phyloP scores from a whole-genome alignment of 1,140 invertebrate species.

The Hyles euphorbiae region DNA sequence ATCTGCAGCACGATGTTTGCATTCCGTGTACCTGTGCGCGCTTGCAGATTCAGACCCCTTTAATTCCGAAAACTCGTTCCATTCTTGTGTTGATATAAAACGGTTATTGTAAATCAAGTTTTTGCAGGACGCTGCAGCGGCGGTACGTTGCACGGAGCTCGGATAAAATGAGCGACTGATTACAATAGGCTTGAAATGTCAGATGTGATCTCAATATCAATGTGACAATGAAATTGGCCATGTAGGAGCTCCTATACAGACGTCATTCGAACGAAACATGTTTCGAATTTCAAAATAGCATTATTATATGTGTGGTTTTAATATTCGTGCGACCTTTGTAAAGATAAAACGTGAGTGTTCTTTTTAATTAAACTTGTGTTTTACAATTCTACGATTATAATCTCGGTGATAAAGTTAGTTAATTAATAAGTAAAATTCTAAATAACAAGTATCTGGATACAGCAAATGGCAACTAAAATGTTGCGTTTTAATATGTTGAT shows the following conservation, averaged over 20 bases:
- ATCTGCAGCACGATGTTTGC: slow-evolving; percentile 55
- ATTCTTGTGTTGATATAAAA: slow-evolving; percentile 9
- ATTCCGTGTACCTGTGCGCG: slow-evolving; percentile 52
- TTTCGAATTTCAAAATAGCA: slow-evolving; percentile 5
- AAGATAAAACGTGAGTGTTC: no score
- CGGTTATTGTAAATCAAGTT: slow-evolving; percentile 10
- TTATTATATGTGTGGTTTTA: no score
- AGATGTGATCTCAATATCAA: slow-evolving; percentile 18
- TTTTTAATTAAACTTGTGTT: no score
- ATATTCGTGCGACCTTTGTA: no score
- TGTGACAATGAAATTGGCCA: slow-evolving; percentile 12
- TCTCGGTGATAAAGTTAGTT: no score
- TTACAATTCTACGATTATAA: no score
- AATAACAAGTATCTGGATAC: no score
- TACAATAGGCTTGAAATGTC: slow-evolving; percentile 19
- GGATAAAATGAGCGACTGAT: slow-evolving; percentile 15
- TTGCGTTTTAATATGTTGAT: no score
- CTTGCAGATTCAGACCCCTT: slow-evolving; percentile 28
- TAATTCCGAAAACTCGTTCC: slow-evolving; percentile 24
- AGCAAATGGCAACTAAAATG: no score
- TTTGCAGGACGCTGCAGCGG: slow-evolving; percentile 21
- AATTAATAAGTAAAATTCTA: no score
- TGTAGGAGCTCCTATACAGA: slow-evolving; percentile 6
- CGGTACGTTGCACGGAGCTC: slow-evolving; percentile 19
- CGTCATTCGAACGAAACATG: slow-evolving; percentile 9